Conservation (phyloP, 2,113 vertebrate species). For the Melanerpes aurifrons region DNA sequence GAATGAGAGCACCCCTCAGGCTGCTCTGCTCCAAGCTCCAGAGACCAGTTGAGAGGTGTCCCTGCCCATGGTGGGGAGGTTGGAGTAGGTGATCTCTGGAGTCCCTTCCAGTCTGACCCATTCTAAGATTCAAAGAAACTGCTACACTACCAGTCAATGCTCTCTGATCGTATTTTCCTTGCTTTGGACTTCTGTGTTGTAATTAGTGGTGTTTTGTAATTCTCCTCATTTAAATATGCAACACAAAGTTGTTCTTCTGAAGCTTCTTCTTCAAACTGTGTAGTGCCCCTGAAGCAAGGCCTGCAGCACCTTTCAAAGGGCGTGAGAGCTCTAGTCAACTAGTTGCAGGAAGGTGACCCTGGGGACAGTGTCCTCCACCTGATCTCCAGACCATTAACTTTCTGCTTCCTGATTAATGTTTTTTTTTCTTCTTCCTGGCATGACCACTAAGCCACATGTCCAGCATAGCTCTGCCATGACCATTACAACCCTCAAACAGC, state of each 20-base stretch:
- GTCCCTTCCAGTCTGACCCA: too few species aligned
- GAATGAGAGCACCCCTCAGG: too few species aligned
- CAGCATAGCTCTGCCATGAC: background rate
- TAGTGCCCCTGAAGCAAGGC: background rate
- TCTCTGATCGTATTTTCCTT: slow-evolving; percentile 47
- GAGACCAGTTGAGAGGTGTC: too few species aligned
- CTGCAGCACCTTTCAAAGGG: background rate
- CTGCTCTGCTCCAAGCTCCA: too few species aligned
- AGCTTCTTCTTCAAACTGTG: background rate
- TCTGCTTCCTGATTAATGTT: background rate
- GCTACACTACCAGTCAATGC: background rate
- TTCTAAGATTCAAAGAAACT: background rate
- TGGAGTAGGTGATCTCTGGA: too few species aligned
- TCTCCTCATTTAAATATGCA: background rate
- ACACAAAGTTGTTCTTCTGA: background rate
- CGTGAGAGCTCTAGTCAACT: background rate
- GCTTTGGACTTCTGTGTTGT: slow-evolving; percentile 25
- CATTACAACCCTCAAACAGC: background rate
- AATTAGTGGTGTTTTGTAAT: slow-evolving; percentile 37
- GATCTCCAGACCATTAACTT: background rate
- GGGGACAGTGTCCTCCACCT: background rate
- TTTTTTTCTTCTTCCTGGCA: background rate
- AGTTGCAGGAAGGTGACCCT: background rate
- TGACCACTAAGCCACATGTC: background rate
- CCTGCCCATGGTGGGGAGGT: too few species aligned